phyloP scores from a whole-genome alignment of 2,888 invertebrate genomes.

The Noctua fimbriata region DNA sequence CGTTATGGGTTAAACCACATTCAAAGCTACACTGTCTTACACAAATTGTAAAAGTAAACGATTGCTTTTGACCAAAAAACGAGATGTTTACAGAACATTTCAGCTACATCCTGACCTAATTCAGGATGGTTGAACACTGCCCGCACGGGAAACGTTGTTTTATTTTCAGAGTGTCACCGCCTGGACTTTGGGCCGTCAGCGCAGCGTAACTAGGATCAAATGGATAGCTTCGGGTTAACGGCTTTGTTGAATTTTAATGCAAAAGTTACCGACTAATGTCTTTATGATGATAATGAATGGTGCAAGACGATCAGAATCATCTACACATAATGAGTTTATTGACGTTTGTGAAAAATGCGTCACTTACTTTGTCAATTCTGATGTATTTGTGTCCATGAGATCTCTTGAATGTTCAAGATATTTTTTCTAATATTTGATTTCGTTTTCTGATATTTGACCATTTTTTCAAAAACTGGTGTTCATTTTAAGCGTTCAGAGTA shows the following conservation, averaged over 20 bases:
- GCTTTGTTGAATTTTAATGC: slow-evolving; percentile 5
- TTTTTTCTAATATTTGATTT: not conserved
- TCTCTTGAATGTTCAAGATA: not conserved
- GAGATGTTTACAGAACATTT: not conserved
- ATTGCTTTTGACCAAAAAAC: not conserved
- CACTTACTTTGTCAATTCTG: not conserved
- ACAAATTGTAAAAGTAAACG: not conserved
- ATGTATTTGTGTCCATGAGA: not conserved
- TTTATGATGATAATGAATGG: not conserved
- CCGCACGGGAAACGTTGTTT: slow-evolving; percentile 28
- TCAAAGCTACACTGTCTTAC: not conserved
- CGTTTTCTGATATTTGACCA: not conserved
- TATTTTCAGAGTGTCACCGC: slow-evolving; percentile 33
- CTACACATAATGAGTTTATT: not conserved
- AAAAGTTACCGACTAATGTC: not conserved
- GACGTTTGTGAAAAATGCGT: not conserved
- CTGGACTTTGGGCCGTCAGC: slow-evolving; percentile 17
- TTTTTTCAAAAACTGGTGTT: not conserved
- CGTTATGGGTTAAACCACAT: not conserved
- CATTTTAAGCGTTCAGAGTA: not conserved
- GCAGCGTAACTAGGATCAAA: slow-evolving; percentile 29
- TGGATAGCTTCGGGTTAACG: not conserved
- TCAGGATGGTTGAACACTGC: slow-evolving; percentile 28
- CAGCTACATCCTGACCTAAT: slow-evolving; percentile 9
- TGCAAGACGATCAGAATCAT: not conserved